These are phyloP conservation scores for Sphyrna mokarran DNA, from an alignment of 2,113 vertebrate species.

Conservation along the genomic window DNA sequence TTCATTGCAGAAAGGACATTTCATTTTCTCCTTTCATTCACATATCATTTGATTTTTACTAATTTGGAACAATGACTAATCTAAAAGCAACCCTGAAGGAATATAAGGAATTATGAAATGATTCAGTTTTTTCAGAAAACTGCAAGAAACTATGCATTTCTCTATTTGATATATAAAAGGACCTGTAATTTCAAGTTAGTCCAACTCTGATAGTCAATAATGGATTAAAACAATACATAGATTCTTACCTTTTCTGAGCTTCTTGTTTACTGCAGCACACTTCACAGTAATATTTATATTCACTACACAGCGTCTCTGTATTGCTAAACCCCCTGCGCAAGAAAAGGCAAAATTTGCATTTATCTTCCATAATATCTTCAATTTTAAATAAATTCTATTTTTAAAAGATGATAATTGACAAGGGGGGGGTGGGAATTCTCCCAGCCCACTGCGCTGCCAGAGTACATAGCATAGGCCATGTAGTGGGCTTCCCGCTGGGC, in stretches of 20 bases:
- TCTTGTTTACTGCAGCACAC: constrained; percentile 77
- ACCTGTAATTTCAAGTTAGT: not conserved
- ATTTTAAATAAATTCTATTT: not conserved
- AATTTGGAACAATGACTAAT: not conserved
- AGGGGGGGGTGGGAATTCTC: too few species aligned
- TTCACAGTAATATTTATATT: constrained; percentile 78
- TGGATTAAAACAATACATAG: not conserved
- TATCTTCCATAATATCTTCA: not conserved
- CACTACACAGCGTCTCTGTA: constrained; percentile 74
- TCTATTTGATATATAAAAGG: not conserved
- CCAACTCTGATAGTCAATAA: not conserved
- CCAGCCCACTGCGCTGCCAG: too few species aligned
- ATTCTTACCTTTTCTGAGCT: constrained; percentile 68
- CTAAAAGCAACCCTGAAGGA: not conserved
- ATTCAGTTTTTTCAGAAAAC: not conserved
- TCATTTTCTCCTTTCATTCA: not conserved
- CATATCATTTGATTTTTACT: not conserved
- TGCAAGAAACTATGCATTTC: not conserved
- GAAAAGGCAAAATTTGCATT: not conserved
- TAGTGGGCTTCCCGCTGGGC: too few species aligned
- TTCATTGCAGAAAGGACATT: not conserved
- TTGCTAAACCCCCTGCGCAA: constrained; percentile 69
- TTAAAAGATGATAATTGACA: constrained; percentile 39
- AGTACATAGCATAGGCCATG: too few species aligned
- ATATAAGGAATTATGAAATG: not conserved